Percentiles rank a stretch among this genome's conserved stretches.
Conservation (phyloP, 2,797 vertebrate species). For the Gymnocypris eckloni region DNA sequence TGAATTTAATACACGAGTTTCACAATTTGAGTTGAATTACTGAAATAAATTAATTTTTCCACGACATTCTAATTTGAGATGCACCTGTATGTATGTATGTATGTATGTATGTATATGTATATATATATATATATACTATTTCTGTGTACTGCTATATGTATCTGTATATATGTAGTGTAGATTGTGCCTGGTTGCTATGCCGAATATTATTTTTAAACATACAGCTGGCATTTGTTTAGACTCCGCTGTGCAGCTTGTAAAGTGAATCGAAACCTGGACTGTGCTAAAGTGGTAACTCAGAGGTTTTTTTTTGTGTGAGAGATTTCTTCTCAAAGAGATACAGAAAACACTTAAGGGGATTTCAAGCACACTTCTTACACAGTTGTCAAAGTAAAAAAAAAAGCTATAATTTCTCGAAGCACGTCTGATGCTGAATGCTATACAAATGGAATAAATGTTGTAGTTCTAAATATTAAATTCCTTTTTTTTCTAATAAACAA, state of each 20-base stretch:
- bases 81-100: too few relatives aligned
- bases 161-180: neutral
- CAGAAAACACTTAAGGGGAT: neutral
- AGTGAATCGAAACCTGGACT: neutral
- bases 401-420: neutral
- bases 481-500: neutral
- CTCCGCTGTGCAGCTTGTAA: neutral
- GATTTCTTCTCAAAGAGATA: neutral
- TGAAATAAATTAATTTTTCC: too few relatives aligned
- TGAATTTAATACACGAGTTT: too few relatives aligned
- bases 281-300: constrained; percentile 12
- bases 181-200: neutral
- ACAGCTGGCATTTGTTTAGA: neutral
- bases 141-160: neutral
- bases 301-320: neutral
- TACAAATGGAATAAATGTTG: neutral
- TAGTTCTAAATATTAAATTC: neutral
- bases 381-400: neutral
- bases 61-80: too few relatives aligned
- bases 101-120: too few relatives aligned
- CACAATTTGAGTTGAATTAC: too few relatives aligned
- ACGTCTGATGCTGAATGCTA: neutral
- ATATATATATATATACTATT: neutral
- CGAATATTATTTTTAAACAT: neutral
- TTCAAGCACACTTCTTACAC: neutral